Base-by-base conservation (phyloP, 35 echinoderm and acorn worm genomes). In the Acanthaster planci region DNA sequence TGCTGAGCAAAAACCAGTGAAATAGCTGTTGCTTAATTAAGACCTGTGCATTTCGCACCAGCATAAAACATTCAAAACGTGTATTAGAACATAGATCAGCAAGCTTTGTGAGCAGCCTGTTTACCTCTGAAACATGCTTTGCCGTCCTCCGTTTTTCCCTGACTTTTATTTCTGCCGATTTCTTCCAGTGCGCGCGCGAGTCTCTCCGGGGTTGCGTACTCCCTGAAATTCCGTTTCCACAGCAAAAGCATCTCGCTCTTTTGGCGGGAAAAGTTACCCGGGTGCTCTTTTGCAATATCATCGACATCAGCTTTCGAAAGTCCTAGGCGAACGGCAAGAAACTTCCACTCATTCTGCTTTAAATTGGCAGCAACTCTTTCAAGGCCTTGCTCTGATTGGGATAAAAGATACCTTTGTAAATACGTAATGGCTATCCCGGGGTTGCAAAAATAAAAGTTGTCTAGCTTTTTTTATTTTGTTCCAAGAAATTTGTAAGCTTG, bases 141-240 rank as follows among this genome's bases (percentile, higher is more conserved):
- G 42, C 14, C 7, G 52, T 59, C 38, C 23, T 18, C 47, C 8
- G 12, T 35, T 51, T 5, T 76, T 54, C 6, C 3, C 55, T 23
- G 64, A 52, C 31, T n/a, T 8, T 22, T 21, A 21, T 47, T 44
- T 36, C 29, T 0, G 0, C 53, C 77, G 16, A 86, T 32, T 55
- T 86, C 84, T 30, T 77, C 12, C 26, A 86, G 37, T 7, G 68
- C 51, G 52, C 84, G 84, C 12, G n/a, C 51, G 40, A 86, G 22
- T 22, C 84, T 76, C 17, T 86, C 84, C n/a, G 26, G 8, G 27
- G 84, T 86, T 34, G 84, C 84, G 50, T 86, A 86, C 23, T 78
- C 84, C 52, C 84, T 86, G 44, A 54, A 86, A 7, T 29, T 39
- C 29, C 5, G 47, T 52, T 77, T 86, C 84, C 84, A 86, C 2